Base-by-base conservation (phyloP, 2,888 invertebrate species). In the Ceramica pisi region DNA sequence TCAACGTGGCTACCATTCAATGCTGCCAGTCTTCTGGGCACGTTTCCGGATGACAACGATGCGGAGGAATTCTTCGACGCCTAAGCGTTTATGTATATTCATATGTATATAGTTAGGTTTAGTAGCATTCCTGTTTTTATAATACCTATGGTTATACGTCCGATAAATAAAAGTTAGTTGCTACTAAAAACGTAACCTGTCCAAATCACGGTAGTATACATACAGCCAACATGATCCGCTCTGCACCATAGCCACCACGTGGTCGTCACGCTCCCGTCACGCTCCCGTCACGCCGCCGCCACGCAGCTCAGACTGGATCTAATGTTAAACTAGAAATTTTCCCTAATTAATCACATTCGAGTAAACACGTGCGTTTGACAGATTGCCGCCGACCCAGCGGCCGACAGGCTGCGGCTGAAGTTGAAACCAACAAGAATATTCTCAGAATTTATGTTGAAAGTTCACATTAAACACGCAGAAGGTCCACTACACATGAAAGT, bases 361-460 rank as follows among this genome's bases (percentile, higher is more conserved):
- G 73, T 80, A 73, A 85, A 80, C 83, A 70, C 62, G 57, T 71
- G 83, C 81, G 48, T 74, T 71, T 67, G 85, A 75, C 83, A 82
- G 71, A 68, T 73, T 23, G 50, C 55, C 67, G 66, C 55, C 67
- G 53, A 60, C 60, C 63, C 53, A 31, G 46, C 68, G 14, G 35
- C 76, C 14, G 75, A 51, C 77, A 61, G 48, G 35, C 62, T 53
- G 76, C 26, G 48, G 62, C 51, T 61, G 61, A 65, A 81, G 23
- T 44, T 31, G 67, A 78, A 67, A 51, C 56, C 51, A 35, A 63
- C 48, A 53, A 44, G 46, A 67, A 59, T 78, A 72, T 72, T 81
- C 65, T 68, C 26, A 12, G 57, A 55, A 63, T 35, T 46, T 1
- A 19, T 46, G 46, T 8, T 19, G 19, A 46, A 46, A 35, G 26